Percentiles rank a stretch among this genome's conserved stretches.
phyloP scores from a whole-genome alignment of 2,797 vertebrate species.

The Phoeniculus purpureus region DNA sequence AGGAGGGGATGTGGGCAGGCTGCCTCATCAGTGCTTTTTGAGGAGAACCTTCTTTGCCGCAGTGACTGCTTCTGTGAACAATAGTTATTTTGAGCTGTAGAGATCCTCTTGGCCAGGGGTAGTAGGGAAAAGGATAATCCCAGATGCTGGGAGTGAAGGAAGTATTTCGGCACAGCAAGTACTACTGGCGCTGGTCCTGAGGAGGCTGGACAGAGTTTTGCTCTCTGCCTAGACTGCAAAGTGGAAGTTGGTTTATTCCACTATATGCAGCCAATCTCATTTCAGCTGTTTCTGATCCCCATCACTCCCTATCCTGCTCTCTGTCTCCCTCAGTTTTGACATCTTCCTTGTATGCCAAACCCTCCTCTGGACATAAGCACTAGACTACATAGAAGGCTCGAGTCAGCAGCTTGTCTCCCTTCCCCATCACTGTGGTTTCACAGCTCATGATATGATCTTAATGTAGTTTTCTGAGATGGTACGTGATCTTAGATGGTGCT shows the following conservation, averaged over 20 bases:
- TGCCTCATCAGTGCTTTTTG: background rate
- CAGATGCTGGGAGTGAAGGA: background rate
- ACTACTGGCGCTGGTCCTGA: background rate
- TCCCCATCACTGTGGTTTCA: background rate
- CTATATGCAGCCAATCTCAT: background rate
- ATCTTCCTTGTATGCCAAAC: background rate
- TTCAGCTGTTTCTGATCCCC: background rate
- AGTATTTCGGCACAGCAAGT: background rate
- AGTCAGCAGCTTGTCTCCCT: background rate
- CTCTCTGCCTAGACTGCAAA: background rate
- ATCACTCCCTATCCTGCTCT: background rate
- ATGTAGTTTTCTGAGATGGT: background rate
- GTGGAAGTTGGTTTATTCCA: background rate
- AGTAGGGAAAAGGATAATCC: background rate
- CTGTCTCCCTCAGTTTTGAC: background rate
- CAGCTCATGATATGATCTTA: background rate
- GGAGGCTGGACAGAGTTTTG: background rate
- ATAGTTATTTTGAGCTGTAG: background rate
- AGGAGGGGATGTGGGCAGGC: background rate
- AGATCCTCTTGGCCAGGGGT: background rate
- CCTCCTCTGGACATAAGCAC: background rate
- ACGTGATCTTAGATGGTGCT: background rate
- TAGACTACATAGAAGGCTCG: background rate
- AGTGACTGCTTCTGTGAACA: slow-evolving; percentile 13
- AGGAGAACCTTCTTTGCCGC: background rate